Percentiles rank a stretch among this genome's conserved stretches.
phyloP scores from a whole-genome alignment of 1,140 invertebrate species.

The Mactra quadrangularis region DNA sequence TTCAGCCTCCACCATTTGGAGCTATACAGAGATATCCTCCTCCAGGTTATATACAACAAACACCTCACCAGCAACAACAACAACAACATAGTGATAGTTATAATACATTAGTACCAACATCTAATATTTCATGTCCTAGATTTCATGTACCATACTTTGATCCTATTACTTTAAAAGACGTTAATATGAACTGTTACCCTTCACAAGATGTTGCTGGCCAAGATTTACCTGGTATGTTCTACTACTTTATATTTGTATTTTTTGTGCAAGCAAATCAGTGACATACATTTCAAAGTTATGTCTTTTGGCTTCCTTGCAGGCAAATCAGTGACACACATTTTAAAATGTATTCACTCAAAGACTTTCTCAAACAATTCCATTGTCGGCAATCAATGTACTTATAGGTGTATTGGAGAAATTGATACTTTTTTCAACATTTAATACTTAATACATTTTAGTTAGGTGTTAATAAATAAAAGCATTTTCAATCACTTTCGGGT shows the following conservation, averaged over 20 bases:
- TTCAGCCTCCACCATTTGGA: too few species aligned
- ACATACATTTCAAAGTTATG: background rate
- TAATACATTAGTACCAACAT: conserved; percentile 29
- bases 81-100: background rate
- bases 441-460: too few species aligned
- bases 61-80: background rate
- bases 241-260: background rate
- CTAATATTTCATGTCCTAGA: conserved; percentile 53
- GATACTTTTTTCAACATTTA: too few species aligned
- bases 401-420: too few species aligned
- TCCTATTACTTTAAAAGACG: conserved; percentile 69
- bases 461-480: too few species aligned
- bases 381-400: too few species aligned
- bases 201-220: conserved; percentile 75
- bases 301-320: background rate
- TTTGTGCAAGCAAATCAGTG: too few species aligned
- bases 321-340: background rate
- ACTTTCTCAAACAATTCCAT: too few species aligned
- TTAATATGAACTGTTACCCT: conserved; percentile 73
- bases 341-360: too few species aligned
- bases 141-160: conserved; percentile 75
- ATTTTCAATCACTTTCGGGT: too few species aligned
- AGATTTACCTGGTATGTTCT: conserved; percentile 74
- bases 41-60: background rate
- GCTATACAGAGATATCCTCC: background rate